These are phyloP conservation scores for Clusia tigrina DNA, from an alignment of 2,888 invertebrate species.

Conservation along the genomic window DNA sequence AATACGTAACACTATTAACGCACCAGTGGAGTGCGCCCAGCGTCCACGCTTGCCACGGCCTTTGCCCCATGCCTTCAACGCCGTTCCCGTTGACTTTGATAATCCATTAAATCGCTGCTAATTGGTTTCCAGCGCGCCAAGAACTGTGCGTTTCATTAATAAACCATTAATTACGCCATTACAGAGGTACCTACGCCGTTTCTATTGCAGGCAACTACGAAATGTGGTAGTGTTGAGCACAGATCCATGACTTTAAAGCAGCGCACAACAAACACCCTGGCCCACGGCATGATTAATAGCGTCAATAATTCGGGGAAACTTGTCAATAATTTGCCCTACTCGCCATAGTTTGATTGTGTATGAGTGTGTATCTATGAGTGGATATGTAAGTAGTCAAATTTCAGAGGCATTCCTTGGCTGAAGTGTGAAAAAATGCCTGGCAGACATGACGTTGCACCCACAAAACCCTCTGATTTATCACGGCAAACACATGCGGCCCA, in stretches of 20 bases:
- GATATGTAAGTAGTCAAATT: background rate
- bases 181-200: too few species aligned
- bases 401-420: conserved; percentile 38
- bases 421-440: conserved; percentile 61
- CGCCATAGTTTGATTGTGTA: too few species aligned
- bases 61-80: too few species aligned
- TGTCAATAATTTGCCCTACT: background rate
- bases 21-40: too few species aligned
- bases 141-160: conserved; percentile 7
- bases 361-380: background rate
- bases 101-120: conserved; percentile 8
- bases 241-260: too few species aligned
- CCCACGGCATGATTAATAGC: background rate
- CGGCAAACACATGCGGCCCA: conserved; percentile 64
- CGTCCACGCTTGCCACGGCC: too few species aligned
- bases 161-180: background rate
- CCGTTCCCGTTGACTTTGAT: too few species aligned
- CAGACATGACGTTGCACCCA: conserved; percentile 57
- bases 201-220: too few species aligned
- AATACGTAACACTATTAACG: too few species aligned
- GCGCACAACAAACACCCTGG: too few species aligned
- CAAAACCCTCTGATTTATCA: conserved; percentile 61
- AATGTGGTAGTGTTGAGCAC: too few species aligned
- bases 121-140: background rate
- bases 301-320: background rate